Base-by-base conservation (phyloP, 2,113 vertebrate genomes). In the Nycticebus coucang region DNA sequence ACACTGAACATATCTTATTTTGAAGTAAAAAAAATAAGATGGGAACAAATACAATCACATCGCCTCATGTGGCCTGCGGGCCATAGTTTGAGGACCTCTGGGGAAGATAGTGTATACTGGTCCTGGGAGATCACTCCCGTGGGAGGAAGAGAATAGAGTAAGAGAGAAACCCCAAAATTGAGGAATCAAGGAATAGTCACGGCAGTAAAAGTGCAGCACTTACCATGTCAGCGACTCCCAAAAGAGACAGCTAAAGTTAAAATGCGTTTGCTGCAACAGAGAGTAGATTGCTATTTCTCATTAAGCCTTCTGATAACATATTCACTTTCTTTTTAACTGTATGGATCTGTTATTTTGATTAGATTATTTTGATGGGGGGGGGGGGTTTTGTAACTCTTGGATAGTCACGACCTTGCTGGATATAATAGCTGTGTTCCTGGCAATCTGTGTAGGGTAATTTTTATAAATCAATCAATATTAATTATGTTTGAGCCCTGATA, bases 391-490 rank as follows among this genome's bases (percentile, higher is more conserved):
- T 50, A 50, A 50, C 45, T 50, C 33, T 75, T 71, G 28, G 5
- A 75, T 87, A 80, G 64, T 90, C 30, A 92, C 53, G 80, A 50
- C 55, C 22, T 94, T 37, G 33, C 12, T 91, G 71, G 66, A 24
- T 87, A 33, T 80, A 83, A 89, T 28, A 81, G 35, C 33, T 81
- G 1, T 84, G 5, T 64, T 89, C 14, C n/a, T 95, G 24, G 10
- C 30, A 79, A 62, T 64, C 92, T n/a, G 6, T 24, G 1, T 37
- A 92, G 59, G 75, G 78, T 84, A 75, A 35, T 71, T 94, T 92
- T 87, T 85, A 53, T 75, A 92, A 64, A 26, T 89, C 53, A 83
- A 57, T 69, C 62, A 89, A 57, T 89, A 59, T 60, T 91, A 37
- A 53, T 81, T 91, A 6, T 93, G n/a, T 79, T 77, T 88, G 26